Conservation (phyloP, 2,888 invertebrate species). For the Steinernema hermaphroditum region DNA sequence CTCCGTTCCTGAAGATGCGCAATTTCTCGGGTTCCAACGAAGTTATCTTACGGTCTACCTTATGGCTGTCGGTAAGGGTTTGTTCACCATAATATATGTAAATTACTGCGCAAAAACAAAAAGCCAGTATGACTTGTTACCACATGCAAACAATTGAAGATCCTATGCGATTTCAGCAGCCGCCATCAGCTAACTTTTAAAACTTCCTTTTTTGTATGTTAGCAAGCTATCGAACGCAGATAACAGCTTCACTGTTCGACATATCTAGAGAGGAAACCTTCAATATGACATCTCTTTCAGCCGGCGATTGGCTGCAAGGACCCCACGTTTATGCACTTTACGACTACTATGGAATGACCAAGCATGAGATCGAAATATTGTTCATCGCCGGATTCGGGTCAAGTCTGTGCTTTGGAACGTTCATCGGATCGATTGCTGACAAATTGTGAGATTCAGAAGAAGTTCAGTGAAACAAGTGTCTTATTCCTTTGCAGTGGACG, state of each 20-base stretch:
- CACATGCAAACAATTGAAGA: no score
- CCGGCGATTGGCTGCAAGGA: slow-evolving; percentile 71
- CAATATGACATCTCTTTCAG: slow-evolving; percentile 62
- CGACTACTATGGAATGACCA: slow-evolving; percentile 70
- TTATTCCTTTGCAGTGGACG: slow-evolving; percentile 68
- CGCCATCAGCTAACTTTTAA: no score
- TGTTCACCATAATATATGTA: no score
- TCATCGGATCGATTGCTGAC: slow-evolving; percentile 71
- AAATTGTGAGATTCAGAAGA: slow-evolving; percentile 68
- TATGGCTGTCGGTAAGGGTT: slow-evolving; percentile 70
- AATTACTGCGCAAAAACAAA: no score
- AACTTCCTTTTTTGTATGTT: no score
- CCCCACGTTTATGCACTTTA: slow-evolving; percentile 71
- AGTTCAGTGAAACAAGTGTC: neutral
- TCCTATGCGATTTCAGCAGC: no score
- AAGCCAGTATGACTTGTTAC: no score
- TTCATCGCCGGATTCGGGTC: slow-evolving; percentile 71
- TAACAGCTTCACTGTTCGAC: no score
- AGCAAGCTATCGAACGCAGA: no score
- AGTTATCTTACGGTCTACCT: slow-evolving; percentile 69
- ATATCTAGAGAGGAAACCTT: no score
- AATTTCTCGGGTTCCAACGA: slow-evolving; percentile 68
- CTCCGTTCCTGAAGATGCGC: slow-evolving; percentile 64
- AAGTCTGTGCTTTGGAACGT: slow-evolving; percentile 70
- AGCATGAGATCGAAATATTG: slow-evolving; percentile 69